These are phyloP conservation scores for Perccottus glenii DNA, from an alignment of 2,113 vertebrate species.

Conservation along the genomic window DNA sequence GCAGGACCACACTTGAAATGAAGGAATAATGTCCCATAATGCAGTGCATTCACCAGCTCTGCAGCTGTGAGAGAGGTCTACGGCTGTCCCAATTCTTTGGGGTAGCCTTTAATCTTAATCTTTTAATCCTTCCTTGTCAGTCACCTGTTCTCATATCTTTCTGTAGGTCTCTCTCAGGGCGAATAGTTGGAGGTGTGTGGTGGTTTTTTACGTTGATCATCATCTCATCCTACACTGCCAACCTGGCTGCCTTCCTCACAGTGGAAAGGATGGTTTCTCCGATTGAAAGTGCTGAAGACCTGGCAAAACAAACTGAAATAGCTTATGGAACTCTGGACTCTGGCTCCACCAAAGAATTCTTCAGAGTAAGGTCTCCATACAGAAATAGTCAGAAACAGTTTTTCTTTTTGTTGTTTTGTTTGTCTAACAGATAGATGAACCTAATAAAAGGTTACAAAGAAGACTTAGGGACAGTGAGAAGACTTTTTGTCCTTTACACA, in stretches of 20 bases:
- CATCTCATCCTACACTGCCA: conserved; percentile 99
- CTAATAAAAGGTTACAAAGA: too few species aligned
- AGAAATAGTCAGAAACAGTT: neutral
- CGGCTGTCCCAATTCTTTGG: too few species aligned
- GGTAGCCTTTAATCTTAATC: too few species aligned
- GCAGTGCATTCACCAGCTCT: too few species aligned
- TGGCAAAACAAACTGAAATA: conserved; percentile 97
- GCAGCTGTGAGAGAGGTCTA: too few species aligned
- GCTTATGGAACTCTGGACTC: conserved; percentile 97
- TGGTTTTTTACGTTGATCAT: conserved; percentile 99
- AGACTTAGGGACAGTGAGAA: too few species aligned
- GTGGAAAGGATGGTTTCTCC: conserved; percentile 99
- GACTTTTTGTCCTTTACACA: too few species aligned
- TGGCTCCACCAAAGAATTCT: conserved; percentile 98
- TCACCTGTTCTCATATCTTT: neutral
- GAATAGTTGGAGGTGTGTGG: conserved; percentile 98
- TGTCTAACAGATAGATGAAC: too few species aligned
- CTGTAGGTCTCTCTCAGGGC: conserved; percentile 91
- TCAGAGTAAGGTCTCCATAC: conserved; percentile 85
- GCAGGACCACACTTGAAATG: too few species aligned
- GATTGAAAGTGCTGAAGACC: conserved; percentile 95
- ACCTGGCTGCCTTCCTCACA: conserved; percentile 98
- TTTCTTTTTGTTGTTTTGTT: too few species aligned
- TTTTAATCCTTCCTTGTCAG: too few species aligned
- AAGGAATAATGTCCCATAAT: too few species aligned